Evolutionary conservation across 2,113 vertebrate species (phyloP), one percentile per base, ranked within the genome.

Genomic region (Sylvietta virens): DNA sequence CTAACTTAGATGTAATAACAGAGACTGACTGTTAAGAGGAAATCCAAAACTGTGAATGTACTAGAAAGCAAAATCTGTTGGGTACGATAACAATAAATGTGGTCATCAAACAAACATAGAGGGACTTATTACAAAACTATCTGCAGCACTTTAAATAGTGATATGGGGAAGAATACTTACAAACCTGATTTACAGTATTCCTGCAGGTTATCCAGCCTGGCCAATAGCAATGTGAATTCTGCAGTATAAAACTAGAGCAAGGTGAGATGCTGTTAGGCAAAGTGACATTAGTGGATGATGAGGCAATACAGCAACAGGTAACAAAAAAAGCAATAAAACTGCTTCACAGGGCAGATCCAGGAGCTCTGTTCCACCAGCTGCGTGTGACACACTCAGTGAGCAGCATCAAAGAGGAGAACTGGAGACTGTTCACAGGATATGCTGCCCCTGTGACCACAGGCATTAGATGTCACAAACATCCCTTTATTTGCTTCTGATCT

Each of bases 111-210:
- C 66, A 80, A 78, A 92, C 39, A 66, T 37, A 86, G 85, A 77
- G 94, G 90, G 90, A 94, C 74, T 88, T 89, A 73, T 92, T 90
- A 80, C 79, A 70, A 72, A 94, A 90, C 88, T 80, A 90, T 92
- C 66, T 80, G 71, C 76, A 83, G 72, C 70, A 76, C 65, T 94
- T 93, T 70, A 82, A 86, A 73, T 35, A 86, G 73, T 62, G 54
- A 54, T 82, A 54, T 16, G 39, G 91, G 58, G 26, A 87, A 60
- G 82, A 93, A 90, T 73, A 72, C 82, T 73, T 83, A 51, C 82
- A 92, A 95, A 78, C 58, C 50, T 90, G 67, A 73, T 88, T 94
- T 94, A 93, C 74, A 71, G 12, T 64, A 67, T 92, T 91, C 58
- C 64, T 95, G 89, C 64, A 82, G 74, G 79, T 91, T 94, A 62